phyloP scores from a whole-genome alignment of 2,113 vertebrate genomes.

The Cyphomyrus plagiostoma region DNA sequence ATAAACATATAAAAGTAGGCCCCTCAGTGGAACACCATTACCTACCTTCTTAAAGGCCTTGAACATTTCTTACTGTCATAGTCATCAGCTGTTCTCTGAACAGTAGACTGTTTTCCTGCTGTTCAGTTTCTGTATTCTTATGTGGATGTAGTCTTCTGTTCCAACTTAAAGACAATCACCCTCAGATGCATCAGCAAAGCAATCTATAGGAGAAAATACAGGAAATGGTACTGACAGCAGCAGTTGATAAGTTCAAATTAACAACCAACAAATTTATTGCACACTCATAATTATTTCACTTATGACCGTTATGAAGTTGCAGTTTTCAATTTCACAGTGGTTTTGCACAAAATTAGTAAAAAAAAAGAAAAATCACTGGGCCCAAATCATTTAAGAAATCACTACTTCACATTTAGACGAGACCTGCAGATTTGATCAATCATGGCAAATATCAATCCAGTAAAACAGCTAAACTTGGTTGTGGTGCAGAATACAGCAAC shows the following conservation, averaged over 20 bases:
- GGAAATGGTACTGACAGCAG: not conserved
- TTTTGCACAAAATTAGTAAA: not conserved
- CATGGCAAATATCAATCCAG: not conserved
- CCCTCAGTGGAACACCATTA: not conserved
- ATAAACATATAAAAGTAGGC: not conserved
- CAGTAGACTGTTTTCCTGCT: constrained; percentile 78
- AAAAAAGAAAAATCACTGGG: not conserved
- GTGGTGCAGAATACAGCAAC: not conserved
- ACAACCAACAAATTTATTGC: not conserved
- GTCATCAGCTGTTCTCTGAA: constrained; percentile 79
- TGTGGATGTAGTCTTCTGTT: constrained; percentile 85
- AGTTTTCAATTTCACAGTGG: not conserved
- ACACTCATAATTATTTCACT: not conserved
- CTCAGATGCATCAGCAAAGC: constrained; percentile 92
- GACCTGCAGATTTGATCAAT: not conserved
- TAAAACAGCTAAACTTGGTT: not conserved
- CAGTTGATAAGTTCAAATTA: not conserved
- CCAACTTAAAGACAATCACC: constrained; percentile 79
- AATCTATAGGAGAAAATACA: constrained; percentile 55
- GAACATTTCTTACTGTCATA: constrained; percentile 87
- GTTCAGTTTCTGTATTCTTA: constrained; percentile 84
- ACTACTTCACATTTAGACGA: not conserved
- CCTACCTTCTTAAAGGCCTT: constrained; percentile 57
- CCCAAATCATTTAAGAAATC: not conserved
- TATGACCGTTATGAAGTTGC: not conserved